Evolutionary conservation across 2,888 invertebrate genomes (phyloP), one percentile per base, ranked within the genome.

Genomic region (Agriopis aurantiaria): DNA sequence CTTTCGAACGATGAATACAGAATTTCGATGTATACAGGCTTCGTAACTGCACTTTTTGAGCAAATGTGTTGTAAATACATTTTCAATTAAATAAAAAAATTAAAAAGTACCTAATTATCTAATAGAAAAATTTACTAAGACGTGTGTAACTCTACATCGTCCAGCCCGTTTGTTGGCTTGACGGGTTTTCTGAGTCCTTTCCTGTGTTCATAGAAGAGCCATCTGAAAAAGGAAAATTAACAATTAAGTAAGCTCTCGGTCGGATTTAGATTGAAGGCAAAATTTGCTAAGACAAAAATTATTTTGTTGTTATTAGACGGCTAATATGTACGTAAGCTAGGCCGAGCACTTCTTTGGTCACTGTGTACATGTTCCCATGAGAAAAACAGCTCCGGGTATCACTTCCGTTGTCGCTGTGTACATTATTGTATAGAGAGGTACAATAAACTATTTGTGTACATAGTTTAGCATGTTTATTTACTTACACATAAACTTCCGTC

Each of bases 371-470:
- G 17, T 23, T 1, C 17, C 17, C 17, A 23, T 23, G 2, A 23
- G 3, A 33, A 33, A 33, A 33, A 33, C 1, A 33, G 2, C 17
- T 90, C 71, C n/a, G n/a, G n/a, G n/a, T n/a, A n/a, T n/a, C n/a
- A n/a, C n/a, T n/a, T 95, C 91, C 89, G 96, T 95, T 6, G 96
- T 96, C 3, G 95, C 91, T 4, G 94, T 93, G 77, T 96, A 96
- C 48, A 96, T 95, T 11, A 93, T 94, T 72, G 95, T 96, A 86
- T 96, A 96, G 92, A 96, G 95, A 0, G 96, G 96, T 1, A 96
- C 96, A 80, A 33, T 96, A 96, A 8, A 96, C 86, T 62, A 96
- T 85, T 0, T 96, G 96, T 93, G 96, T 96, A 23, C 17, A 23
- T 23, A 23, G 17, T 23, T 23, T 23, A 23, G 17, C 53, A 96